Base-by-base conservation (phyloP, 2,113 vertebrate genomes). In the Gasterosteus aculeatus region DNA sequence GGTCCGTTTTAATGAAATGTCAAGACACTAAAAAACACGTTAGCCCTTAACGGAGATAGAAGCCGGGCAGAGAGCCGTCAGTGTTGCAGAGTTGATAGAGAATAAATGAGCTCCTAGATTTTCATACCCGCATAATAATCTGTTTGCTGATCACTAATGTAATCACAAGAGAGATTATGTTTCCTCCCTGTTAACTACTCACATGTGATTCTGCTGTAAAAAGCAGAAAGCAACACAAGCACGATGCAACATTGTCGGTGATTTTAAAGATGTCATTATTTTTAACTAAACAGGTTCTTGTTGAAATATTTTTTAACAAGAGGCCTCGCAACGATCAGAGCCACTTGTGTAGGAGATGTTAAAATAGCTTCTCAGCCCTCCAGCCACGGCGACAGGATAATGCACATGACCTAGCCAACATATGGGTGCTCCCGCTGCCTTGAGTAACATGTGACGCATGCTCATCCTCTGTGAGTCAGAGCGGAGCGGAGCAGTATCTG, bases 101-200 rank as follows among this genome's bases (percentile, higher is more conserved):
- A 67, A 16, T 41, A 64, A 41, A 58, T 16, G 35, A 58, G 15
- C 35, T 47, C 29, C 26, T 56, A 41, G 31, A 39, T 60, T 69
- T 46, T 66, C 39, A 33, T 14, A 44, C 38, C 0, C 10, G 3
- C 44, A 9, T 66, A 44, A 49, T 77, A 63, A 74, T 78, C 70
- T 65, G 53, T 62, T 38, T 72, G 69, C 26, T 69, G 53, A 54
- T 79, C 72, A 62, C 47, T 68, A 68, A 67, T 72, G 72, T 51
- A 68, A 69, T 76, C 68, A 72, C 41, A 72, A 22, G 22, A 42
- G 16, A 68, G 56, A 79, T 75, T 68, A 75, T 54, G 26, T 68
- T 77, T 66, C 56, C 18, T 59, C 68, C 49, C 2, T 77, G 29
- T 19, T n/a, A 67, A 59, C 35, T 42, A 47, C 72, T 63, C 58